Conservation (phyloP, 2,888 invertebrate species). For the Drosophila rellima region DNA sequence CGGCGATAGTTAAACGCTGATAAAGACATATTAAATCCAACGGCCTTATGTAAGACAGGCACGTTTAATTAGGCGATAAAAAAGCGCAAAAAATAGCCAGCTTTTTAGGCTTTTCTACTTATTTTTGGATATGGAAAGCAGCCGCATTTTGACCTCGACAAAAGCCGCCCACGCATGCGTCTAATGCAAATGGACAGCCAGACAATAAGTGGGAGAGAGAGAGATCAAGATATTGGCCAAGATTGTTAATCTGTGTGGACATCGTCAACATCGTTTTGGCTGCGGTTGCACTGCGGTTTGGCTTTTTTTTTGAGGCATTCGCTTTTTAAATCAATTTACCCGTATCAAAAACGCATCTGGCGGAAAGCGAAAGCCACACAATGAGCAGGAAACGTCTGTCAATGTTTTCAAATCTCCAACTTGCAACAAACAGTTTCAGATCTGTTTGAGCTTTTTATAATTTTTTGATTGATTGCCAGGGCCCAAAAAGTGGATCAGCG, state of each 20-base stretch:
- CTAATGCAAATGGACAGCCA: slow-evolving; percentile 27
- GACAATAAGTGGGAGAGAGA: slow-evolving; percentile 4
- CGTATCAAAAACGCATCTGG: slow-evolving; percentile 62
- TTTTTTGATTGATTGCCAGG: slow-evolving; percentile 69
- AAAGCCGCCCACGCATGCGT: slow-evolving; percentile 34
- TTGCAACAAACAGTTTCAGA: slow-evolving; percentile 5
- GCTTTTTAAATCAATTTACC: slow-evolving; percentile 75
- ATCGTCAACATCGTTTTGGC: slow-evolving; percentile 41
- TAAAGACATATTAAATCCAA: slow-evolving; percentile 54
- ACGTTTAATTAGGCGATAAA: slow-evolving; percentile 55
- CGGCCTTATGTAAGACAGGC: slow-evolving; percentile 44
- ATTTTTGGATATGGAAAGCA: slow-evolving; percentile 23
- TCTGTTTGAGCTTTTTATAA: slow-evolving; percentile 25
- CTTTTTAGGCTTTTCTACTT: not conserved
- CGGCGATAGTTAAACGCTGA: slow-evolving; percentile 40
- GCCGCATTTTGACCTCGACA: slow-evolving; percentile 43
- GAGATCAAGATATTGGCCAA: slow-evolving; percentile 2
- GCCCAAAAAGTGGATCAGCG: slow-evolving; percentile 54
- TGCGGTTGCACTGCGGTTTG: slow-evolving; percentile 53
- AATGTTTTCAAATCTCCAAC: slow-evolving; percentile 50
- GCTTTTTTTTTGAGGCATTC: slow-evolving; percentile 42
- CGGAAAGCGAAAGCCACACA: slow-evolving; percentile 59
- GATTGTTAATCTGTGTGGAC: slow-evolving; percentile 60
- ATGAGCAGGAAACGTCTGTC: slow-evolving; percentile 75
- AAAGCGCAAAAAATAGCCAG: slow-evolving; percentile 14